These are phyloP conservation scores for Amphipyra tragopoginis DNA, from an alignment of 2,888 invertebrate genomes.

Conservation along the genomic window DNA sequence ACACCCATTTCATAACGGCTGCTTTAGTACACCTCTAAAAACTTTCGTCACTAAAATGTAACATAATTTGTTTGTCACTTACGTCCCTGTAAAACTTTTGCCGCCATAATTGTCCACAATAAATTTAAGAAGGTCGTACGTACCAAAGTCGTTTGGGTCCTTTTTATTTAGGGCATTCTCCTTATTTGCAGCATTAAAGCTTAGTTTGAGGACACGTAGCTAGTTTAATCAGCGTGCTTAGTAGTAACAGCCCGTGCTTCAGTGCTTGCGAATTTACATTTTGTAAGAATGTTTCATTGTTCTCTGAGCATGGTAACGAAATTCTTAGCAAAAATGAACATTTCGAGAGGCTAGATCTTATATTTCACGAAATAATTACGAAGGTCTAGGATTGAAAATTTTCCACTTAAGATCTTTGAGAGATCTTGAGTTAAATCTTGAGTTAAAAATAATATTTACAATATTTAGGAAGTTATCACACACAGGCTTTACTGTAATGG, in stretches of 20 bases:
- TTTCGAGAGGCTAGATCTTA: neutral
- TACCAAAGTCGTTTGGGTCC: conserved; percentile 1
- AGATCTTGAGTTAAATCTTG: too few relatives aligned
- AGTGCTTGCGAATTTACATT: conserved; percentile 14
- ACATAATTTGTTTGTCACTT: conserved; percentile 22
- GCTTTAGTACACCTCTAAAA: conserved; percentile 28
- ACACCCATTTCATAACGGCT: conserved; percentile 27
- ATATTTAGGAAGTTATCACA: too few relatives aligned
- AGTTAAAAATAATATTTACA: too few relatives aligned
- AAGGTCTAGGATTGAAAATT: neutral
- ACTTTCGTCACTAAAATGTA: conserved; percentile 14
- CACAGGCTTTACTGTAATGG: neutral
- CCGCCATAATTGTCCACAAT: conserved; percentile 6
- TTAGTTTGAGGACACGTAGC: conserved; percentile 25
- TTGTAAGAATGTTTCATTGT: conserved; percentile 7
- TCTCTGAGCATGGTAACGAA: neutral
- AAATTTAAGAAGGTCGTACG: conserved; percentile 23
- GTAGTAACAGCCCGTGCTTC: conserved; percentile 5
- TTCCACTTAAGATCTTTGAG: neutral
- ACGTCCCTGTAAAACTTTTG: conserved; percentile 12
- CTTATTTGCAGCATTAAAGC: conserved; percentile 20
- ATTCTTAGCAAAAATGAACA: conserved; percentile 1
- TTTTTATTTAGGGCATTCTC: conserved; percentile 32
- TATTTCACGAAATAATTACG: neutral
- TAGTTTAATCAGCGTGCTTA: conserved; percentile 24